A percentile compares a stretch with the other conserved stretches of the same genome.
Evolutionary conservation across 2,888 invertebrate species (phyloP).

Genomic region (Eucriotettix oculatus): DNA sequence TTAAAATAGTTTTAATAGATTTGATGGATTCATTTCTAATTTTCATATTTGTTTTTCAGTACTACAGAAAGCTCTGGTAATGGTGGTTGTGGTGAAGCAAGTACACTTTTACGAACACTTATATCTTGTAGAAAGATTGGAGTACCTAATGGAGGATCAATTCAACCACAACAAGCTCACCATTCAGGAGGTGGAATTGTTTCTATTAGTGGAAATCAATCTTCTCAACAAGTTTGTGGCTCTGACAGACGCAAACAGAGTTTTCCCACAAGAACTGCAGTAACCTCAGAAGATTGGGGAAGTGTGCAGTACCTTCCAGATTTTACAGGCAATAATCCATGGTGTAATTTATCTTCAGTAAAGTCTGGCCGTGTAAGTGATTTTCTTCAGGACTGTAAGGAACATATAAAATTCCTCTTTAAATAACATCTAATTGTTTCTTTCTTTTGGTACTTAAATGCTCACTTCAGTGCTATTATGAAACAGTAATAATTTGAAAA

Average conservation of each 20-base stretch:
- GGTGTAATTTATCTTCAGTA: conserved; percentile 25
- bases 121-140: conserved; percentile 61
- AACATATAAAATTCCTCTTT: too few species aligned
- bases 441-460: too few species aligned
- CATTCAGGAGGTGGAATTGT: background rate
- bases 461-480: too few species aligned
- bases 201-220: conserved; percentile 22
- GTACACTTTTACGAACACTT: conserved; percentile 54
- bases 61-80: too few species aligned
- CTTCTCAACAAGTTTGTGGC: conserved; percentile 17
- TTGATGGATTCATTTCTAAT: too few species aligned
- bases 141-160: conserved; percentile 29
- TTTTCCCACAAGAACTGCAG: conserved; percentile 33
- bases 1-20: too few species aligned
- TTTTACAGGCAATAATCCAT: conserved; percentile 25
- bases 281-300: background rate
- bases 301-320: conserved; percentile 7
- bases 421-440: too few species aligned
- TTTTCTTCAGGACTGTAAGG: background rate
- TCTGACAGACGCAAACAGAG: conserved; percentile 61
- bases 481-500: too few species aligned
- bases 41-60: too few species aligned
- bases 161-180: background rate
- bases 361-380: conserved; percentile 20
- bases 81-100: conserved; percentile 43